phyloP scores from a whole-genome alignment of 2,888 invertebrate genomes.

The Pammene aurita region DNA sequence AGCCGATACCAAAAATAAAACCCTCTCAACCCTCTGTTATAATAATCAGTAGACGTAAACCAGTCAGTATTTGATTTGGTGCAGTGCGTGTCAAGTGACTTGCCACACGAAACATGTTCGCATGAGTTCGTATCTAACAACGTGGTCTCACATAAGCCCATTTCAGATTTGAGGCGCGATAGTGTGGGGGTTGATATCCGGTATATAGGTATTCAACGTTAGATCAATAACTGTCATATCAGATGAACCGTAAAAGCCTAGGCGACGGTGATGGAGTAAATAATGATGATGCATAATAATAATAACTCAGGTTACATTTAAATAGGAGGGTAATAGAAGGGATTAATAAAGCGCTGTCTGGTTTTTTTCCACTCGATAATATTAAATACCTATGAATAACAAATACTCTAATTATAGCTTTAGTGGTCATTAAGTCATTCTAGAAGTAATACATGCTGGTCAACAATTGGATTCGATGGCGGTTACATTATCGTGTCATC shows the following conservation, averaged over 20 bases:
- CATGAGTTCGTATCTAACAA: background rate
- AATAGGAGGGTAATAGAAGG: background rate
- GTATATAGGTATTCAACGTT: slow-evolving; percentile 17
- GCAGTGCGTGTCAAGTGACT: too few relatives aligned
- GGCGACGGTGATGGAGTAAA: slow-evolving; percentile 27
- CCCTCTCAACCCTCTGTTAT: too few relatives aligned
- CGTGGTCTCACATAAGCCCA: slow-evolving; percentile 5
- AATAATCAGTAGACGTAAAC: too few relatives aligned
- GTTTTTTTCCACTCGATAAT: background rate
- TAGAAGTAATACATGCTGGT: too few relatives aligned
- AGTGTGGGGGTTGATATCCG: slow-evolving; percentile 10
- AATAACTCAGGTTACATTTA: slow-evolving; percentile 11
- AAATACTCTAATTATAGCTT: background rate
- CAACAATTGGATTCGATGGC: too few relatives aligned
- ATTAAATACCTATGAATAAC: background rate
- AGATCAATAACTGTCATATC: slow-evolving; percentile 33
- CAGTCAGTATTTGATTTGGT: too few relatives aligned
- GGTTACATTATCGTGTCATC: too few relatives aligned
- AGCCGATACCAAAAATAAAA: too few relatives aligned
- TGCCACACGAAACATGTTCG: too few relatives aligned
- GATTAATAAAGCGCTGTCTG: background rate
- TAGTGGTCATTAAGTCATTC: too few relatives aligned
- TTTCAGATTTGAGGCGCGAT: slow-evolving; percentile 32
- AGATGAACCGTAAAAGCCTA: slow-evolving; percentile 27
- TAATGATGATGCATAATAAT: slow-evolving; percentile 15